Conservation (phyloP, 2,797 vertebrate genomes). For the Craterocephalus amniculus region DNA sequence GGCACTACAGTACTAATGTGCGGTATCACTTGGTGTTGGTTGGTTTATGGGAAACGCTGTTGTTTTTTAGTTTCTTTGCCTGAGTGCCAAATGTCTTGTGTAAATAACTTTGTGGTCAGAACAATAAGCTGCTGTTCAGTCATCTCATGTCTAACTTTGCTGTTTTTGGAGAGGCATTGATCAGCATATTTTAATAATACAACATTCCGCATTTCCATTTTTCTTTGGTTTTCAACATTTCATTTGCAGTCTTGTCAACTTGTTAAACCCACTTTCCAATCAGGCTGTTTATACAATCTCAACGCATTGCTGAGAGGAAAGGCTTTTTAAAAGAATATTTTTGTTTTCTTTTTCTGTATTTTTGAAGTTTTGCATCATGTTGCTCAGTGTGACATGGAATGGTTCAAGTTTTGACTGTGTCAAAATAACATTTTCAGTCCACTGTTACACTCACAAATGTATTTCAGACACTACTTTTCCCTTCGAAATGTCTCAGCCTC, state of each 20-base stretch:
- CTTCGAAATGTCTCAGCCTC: constrained; percentile 29
- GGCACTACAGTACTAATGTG: constrained; percentile 45
- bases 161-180: constrained; percentile 5
- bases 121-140: constrained; percentile 60
- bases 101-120: constrained; percentile 61
- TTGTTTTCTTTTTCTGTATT: neutral
- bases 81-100: constrained; percentile 67
- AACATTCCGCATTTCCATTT: constrained; percentile 9
- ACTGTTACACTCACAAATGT: constrained; percentile 48
- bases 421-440: constrained; percentile 40
- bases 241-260: constrained; percentile 17
- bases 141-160: constrained; percentile 27
- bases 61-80: constrained; percentile 46
- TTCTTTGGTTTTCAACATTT: constrained; percentile 29
- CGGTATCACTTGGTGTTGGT: constrained; percentile 48
- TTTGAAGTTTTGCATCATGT: constrained; percentile 48
- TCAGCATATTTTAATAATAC: constrained; percentile 7
- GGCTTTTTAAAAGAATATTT: constrained; percentile 36
- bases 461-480: constrained; percentile 21
- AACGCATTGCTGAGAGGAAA: constrained; percentile 42
- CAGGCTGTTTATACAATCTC: constrained; percentile 64
- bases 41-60: constrained; percentile 47
- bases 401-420: constrained; percentile 59
- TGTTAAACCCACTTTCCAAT: constrained; percentile 55
- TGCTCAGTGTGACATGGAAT: constrained; percentile 48